Evolutionary conservation across 2,797 vertebrate genomes (phyloP), one percentile per base, ranked within the genome.

Genomic region (Aythya fuligula): DNA sequence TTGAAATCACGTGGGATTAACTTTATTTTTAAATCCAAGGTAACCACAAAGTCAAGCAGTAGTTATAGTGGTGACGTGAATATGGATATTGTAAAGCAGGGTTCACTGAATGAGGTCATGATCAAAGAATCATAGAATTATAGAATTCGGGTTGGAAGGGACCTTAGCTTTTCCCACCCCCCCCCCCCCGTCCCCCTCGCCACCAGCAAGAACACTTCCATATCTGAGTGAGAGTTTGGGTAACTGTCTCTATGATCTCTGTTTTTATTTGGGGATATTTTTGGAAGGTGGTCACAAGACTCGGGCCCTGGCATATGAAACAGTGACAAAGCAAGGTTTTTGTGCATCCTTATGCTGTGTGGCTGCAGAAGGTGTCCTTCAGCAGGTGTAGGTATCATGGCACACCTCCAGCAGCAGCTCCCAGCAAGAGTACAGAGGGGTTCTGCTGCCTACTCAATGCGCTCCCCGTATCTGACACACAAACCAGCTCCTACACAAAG

Each of bases 201-300:
- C 22, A 7, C 47, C 6, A 1, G 47, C 47, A 49, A 49, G 47
- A 24, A 49, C 47, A 21, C 45, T 47, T 47, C 45, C 45, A 49
- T 24, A 45, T 1, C 4, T 77, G 22, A 58, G 10, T 28, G 57
- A 73, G 3, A 4, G 3, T 22, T 8, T 43, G 2, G 20, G 8
- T 8, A 88, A 47, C 1, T 8, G 16, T 43, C 43, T 71, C 7
- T 41, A 28, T 69, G 75, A 57, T 49, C 13, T 32, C 39, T 51
- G 16, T 0, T 0, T 39, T 82, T 76, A 13, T 66, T 80, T 88
- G 34, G 28, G 6, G 17, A 70, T 88, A 41, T 43, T 77, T 12
- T 71, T 92, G 51, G 89, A 84, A 92, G 41, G 38, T 80, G 76
- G 34, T 87, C 73, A 73, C 73, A 93, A 75, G 41, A 51, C 78